Evolutionary conservation across 2,113 vertebrate species (phyloP), one percentile per base, ranked within the genome.

Genomic region (Paraplagusia blochii): DNA sequence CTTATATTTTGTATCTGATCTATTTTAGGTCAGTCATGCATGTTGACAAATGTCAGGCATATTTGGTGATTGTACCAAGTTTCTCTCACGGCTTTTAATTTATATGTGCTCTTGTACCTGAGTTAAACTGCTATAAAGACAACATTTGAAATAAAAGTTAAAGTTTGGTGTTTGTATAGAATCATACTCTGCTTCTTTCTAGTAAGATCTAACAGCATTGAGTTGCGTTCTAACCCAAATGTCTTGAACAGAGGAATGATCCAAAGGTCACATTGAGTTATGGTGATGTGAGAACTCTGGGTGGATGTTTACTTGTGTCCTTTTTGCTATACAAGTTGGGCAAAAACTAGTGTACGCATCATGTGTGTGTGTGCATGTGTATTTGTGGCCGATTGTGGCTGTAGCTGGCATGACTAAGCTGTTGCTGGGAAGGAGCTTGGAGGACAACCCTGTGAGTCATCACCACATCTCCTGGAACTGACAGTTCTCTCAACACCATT

Each of bases 401-500:
- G 65, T 76, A 79, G 81, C 84, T 87, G 85, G 85, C 77, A 73
- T 90, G 84, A 87, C 79, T 87, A 77, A 88, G 69, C 74, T 84
- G 78, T 83, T 91, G 80, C 86, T 91, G 88, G 88, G 87, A 90
- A 90, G 79, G 72, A 80, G 79, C 84, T 88, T 82, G 80, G 87
- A 88, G 84, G 78, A 88, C 82, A 76, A 77, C 77, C 76, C 81
- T 71, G 66, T 89, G 81, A 87, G 79, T 91, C 88, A 91, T 88
- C 84, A 85, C 82, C 83, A 85, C 84, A 76, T 84, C 68, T 88
- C 86, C 81, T 85, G 87, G 83, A 90, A 88, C 80, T 66, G 69
- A 82, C 79, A 74, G 82, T 81, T 76, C 66, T 74, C 58, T 75
- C 76, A 66, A 74, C 78, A 82, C 74, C 74, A 84, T 82, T 81